Base-by-base conservation (phyloP, 2,113 vertebrate genomes). In the Macrotus californicus region DNA sequence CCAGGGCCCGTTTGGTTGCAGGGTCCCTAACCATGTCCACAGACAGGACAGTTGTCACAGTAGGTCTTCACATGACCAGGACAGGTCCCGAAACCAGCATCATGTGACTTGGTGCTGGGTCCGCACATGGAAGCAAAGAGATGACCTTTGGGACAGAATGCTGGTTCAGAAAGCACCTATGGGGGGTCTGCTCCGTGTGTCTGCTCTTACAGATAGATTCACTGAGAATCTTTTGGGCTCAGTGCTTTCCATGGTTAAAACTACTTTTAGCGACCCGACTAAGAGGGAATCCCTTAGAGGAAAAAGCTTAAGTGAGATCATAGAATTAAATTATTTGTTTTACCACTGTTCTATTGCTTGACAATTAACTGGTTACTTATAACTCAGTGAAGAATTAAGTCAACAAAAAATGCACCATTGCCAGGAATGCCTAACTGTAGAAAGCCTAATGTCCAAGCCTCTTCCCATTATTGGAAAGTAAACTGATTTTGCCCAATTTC, bases 311-410 rank as follows among this genome's bases (percentile, higher is more conserved):
- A 59, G 14, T 85, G 84, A 89, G 56, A 89, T 34, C 75, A 0
- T 84, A 54, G n/a, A 54, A 76, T 72, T 95, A 52, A 69, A 59
- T 87, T 93, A n/a, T 41, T 90, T 93, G 77, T 93, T 90, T 79
- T 90, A 43, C 36, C 34, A 69, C 34, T 59, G 75, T 87, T 64
- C 24, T 83, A 26, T 95, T 85, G 46, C 83, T 85, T 91, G 8
- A 80, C 67, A 93, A 41, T 94, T 94, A 94, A 9, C 54, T 92
- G 12, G 36, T 87, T 94, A 89, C 72, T 94, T 90, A n/a, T 80
- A 93, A 95, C 50, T 96, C 59, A 87, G 19, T 91, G 56, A 92
- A 73, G 26, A 82, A 94, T 92, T 72, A 93, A 96, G 18, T 92
- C 69, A 75, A 61, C 31, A 41, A 81, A 79, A 73, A 79, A 46